Conservation (phyloP, 2,888 invertebrate genomes). For the Temnothorax unifasciatus region DNA sequence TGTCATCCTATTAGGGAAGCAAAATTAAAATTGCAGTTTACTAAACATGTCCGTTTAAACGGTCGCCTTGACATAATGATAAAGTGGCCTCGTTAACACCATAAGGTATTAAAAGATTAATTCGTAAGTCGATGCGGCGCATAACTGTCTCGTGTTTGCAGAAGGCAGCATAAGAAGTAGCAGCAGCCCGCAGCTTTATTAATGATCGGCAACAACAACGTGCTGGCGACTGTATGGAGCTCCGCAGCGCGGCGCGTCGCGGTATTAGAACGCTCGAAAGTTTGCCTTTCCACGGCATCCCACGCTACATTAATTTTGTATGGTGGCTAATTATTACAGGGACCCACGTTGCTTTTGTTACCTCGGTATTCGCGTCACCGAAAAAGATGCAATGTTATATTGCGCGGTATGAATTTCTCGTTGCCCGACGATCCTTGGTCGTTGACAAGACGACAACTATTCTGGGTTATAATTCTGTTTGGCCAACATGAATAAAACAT, state of each 20-base stretch:
- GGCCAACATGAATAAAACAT: constrained; percentile 30
- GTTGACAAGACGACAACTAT: constrained; percentile 37
- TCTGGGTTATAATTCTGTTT: constrained; percentile 34
- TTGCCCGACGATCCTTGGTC: neutral
- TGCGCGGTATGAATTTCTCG: constrained; percentile 25
- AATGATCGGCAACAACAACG: constrained; percentile 70
- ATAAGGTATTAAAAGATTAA: constrained; percentile 66
- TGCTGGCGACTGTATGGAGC: constrained; percentile 51
- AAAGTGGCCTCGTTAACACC: constrained; percentile 59
- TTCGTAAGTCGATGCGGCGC: constrained; percentile 66
- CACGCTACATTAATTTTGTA: constrained; percentile 76
- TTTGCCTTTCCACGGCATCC: constrained; percentile 68
- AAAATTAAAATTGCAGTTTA: constrained; percentile 44
- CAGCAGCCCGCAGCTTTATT: constrained; percentile 68
- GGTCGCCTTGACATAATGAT: constrained; percentile 57
- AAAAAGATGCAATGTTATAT: constrained; percentile 49
- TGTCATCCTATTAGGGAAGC: neutral
- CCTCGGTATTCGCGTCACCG: constrained; percentile 32
- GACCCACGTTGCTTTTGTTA: constrained; percentile 65
- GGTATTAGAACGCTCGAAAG: constrained; percentile 66
- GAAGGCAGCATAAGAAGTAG: constrained; percentile 63
- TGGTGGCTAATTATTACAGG: constrained; percentile 73
- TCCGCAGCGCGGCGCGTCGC: constrained; percentile 46
- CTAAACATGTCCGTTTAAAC: constrained; percentile 41
- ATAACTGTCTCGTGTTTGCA: constrained; percentile 67